Base-by-base conservation (phyloP, 2,797 vertebrate genomes). In the Pterois miles region DNA sequence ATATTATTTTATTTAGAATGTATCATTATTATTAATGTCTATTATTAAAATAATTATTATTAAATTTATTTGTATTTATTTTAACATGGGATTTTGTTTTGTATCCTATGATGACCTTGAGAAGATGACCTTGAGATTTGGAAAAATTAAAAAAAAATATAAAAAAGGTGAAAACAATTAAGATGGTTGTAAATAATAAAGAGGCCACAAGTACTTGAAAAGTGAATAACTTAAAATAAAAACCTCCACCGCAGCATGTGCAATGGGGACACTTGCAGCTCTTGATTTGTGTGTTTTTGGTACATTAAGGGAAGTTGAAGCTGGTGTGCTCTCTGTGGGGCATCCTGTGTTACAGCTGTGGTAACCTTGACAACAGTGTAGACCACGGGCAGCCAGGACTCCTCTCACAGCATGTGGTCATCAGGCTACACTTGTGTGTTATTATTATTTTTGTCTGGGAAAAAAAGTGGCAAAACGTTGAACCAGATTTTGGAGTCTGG, bases 361-460 rank as follows among this genome's bases (percentile, higher is more conserved):
- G 93, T 94, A 92, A 94, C 94, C 94, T 89, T 92, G 94, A 92
- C 93, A 94, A 95, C 93, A 69, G 80, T 77, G 18, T 43, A 57
- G 86, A 86, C 84, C 70, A 57, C 71, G 40, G 83, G 80, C 86
- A 81, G 77, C 2, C 90, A 66, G 85, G 74, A 80, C 77, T 69
- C 56, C n/a, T 69, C 58, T 59, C 68, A 3, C 73, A 62, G 68
- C 82, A 63, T 18, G 67, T 69, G 65, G 58, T 10, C 69, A 36
- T 56, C 56, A 71, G 31, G 4, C 74, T 48, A n/a, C 62, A 73
- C 60, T 60, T 52, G 9, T 52, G 27, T 50, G 2, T 34, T 48
- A n/a, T 48, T 48, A 7, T 12, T 25, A 3, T 53, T 6, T 43
- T 5, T 10, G 9, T 38, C 11, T 14, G 16, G 20, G 29, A 31